These are phyloP conservation scores for Manacus vitellinus DNA, from an alignment of 2,113 vertebrate species.

Conservation along the genomic window DNA sequence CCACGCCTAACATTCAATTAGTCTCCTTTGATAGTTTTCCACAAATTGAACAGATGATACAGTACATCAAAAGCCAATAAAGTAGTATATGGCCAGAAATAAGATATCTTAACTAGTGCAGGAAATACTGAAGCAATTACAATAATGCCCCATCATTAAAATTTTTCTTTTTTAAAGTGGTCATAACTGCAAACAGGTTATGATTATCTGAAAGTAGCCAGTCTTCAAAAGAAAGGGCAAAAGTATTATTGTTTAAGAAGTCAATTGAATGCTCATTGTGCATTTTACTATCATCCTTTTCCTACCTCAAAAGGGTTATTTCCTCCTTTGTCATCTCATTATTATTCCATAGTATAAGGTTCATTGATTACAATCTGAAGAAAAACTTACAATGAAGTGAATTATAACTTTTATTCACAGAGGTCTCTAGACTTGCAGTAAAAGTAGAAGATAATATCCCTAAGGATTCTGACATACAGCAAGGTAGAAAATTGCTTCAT, in stretches of 20 bases:
- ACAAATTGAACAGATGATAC: constrained; percentile 20
- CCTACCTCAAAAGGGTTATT: constrained; percentile 17
- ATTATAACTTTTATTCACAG: constrained; percentile 47
- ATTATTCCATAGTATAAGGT: constrained; percentile 8
- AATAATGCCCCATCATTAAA: constrained; percentile 49
- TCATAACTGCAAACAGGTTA: constrained; percentile 36
- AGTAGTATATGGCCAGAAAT: constrained; percentile 24
- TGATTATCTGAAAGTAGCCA: constrained; percentile 11
- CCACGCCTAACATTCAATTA: not conserved
- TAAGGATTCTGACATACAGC: constrained; percentile 33
- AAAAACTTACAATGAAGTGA: constrained; percentile 19
- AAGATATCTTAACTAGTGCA: constrained; percentile 22
- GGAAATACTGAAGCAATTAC: constrained; percentile 42
- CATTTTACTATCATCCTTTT: constrained; percentile 6
- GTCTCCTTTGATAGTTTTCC: constrained; percentile 5
- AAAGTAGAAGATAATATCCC: constrained; percentile 46
- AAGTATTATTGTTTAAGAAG: constrained; percentile 46
- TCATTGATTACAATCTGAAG: constrained; percentile 48
- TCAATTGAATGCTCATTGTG: not conserved
- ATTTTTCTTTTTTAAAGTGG: constrained; percentile 38
- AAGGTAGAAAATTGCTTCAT: constrained; percentile 59
- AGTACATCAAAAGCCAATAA: constrained; percentile 28
- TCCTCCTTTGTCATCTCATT: constrained; percentile 37
- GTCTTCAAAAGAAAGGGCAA: constrained; percentile 3
- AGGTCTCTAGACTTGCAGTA: constrained; percentile 1